Percentiles rank a stretch among this genome's conserved stretches.
Conservation (phyloP, 2,113 vertebrate species). For the Gavialis gangeticus region DNA sequence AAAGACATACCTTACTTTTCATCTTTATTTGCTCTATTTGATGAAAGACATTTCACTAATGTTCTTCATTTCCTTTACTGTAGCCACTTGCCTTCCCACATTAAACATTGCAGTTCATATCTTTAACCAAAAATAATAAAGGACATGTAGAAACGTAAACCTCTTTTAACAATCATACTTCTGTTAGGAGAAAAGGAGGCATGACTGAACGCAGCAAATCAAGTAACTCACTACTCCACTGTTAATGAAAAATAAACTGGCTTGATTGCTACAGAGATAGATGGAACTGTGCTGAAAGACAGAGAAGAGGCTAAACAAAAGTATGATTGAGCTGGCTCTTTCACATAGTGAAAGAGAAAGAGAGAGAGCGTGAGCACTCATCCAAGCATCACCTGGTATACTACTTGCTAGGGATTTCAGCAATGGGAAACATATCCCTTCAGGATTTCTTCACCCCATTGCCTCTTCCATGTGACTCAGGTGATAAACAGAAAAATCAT, state of each 20-base stretch:
- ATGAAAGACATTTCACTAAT: constrained; percentile 35
- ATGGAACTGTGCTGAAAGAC: constrained; percentile 14
- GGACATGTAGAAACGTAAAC: constrained; percentile 14
- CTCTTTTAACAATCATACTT: not conserved
- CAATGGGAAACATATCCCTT: not conserved
- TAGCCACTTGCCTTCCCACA: not conserved
- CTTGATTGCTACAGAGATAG: not conserved
- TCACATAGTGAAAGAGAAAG: not conserved
- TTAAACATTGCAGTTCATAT: constrained; percentile 22
- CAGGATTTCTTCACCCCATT: not conserved
- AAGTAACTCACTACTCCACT: not conserved
- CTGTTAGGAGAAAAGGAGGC: not conserved
- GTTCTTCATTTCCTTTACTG: constrained; percentile 23
- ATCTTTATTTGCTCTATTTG: not conserved
- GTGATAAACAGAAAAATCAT: not conserved
- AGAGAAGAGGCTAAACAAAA: not conserved
- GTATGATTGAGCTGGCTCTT: not conserved
- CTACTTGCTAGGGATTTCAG: not conserved
- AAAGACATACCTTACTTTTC: not conserved
- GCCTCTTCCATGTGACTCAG: not conserved
- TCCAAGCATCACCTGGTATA: not conserved
- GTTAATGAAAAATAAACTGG: not conserved
- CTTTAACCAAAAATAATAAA: not conserved
- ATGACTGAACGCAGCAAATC: not conserved
- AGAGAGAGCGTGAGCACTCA: not conserved